A percentile compares a stretch with the other conserved stretches of the same genome.
These are phyloP conservation scores for Brachyalestes nurse DNA, from an alignment of 2,797 vertebrate genomes.

Conservation along the genomic window DNA sequence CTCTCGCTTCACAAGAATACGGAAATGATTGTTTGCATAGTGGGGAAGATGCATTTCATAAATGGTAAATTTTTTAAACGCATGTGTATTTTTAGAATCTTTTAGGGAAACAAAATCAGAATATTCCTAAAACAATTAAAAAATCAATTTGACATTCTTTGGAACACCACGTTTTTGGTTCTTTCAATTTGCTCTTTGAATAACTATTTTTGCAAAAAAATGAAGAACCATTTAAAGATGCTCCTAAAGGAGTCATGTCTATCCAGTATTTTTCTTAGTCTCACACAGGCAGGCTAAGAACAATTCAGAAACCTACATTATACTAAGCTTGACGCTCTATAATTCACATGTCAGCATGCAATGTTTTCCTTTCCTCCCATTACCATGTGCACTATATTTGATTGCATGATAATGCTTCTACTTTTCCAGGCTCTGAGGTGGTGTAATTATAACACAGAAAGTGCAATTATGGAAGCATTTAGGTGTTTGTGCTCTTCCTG, in stretches of 20 bases:
- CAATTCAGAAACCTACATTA: background rate
- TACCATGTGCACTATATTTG: slow-evolving; percentile 33
- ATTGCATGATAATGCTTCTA: slow-evolving; percentile 34
- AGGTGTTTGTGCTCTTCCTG: slow-evolving; percentile 42
- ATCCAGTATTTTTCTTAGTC: background rate
- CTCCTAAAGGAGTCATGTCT: no score
- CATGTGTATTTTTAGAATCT: no score
- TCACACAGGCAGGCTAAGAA: background rate
- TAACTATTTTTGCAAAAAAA: no score
- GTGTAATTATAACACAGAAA: slow-evolving; percentile 53
- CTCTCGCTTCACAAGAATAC: no score
- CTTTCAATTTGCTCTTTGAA: background rate
- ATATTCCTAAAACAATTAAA: no score
- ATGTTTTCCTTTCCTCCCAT: slow-evolving; percentile 1
- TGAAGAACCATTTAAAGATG: background rate
- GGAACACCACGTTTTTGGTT: background rate
- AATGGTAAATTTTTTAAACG: background rate
- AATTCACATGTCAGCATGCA: background rate
- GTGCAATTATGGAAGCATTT: slow-evolving; percentile 55
- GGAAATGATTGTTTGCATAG: no score
- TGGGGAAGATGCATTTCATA: no score
- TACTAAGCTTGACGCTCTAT: background rate
- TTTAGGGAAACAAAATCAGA: no score
- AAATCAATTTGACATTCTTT: no score
- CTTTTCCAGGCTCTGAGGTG: slow-evolving; percentile 29